Conservation (phyloP, 2,797 vertebrate genomes). For the Staurois parvus region DNA sequence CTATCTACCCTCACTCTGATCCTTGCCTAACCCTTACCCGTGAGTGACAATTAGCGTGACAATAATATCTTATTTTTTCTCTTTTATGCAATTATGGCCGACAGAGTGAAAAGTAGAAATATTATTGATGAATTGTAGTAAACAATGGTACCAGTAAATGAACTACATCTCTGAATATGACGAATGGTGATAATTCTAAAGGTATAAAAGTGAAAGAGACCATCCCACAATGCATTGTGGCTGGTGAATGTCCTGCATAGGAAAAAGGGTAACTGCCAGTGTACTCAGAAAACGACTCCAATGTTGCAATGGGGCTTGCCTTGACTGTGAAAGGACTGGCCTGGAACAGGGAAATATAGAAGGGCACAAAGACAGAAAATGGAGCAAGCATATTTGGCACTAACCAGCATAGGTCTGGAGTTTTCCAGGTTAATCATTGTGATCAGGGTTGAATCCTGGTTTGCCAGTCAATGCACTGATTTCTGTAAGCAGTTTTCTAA, state of each 20-base stretch:
- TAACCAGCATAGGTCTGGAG: not conserved
- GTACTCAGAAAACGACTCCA: too few relatives aligned
- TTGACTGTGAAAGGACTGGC: not conserved
- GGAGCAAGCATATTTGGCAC: too few relatives aligned
- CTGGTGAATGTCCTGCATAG: not conserved
- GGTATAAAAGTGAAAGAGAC: not conserved
- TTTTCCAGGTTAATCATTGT: too few relatives aligned
- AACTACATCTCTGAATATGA: not conserved
- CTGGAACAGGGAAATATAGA: not conserved
- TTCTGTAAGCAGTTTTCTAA: not conserved
- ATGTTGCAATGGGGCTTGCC: too few relatives aligned
- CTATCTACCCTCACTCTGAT: too few relatives aligned
- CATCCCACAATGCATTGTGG: not conserved
- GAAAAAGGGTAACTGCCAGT: not conserved
- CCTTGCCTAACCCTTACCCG: not conserved
- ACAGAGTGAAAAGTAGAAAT: not conserved
- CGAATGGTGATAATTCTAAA: not conserved
- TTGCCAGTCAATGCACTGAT: not conserved
- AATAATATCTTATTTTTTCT: too few relatives aligned
- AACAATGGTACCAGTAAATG: not conserved
- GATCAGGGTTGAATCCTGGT: too few relatives aligned
- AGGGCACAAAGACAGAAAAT: not conserved
- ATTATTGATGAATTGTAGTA: not conserved
- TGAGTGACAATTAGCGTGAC: too few relatives aligned
- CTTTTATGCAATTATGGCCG: not conserved